A percentile compares a stretch with the other conserved stretches of the same genome.
Evolutionary conservation across 2,113 vertebrate genomes (phyloP).

Genomic region (Pteronura brasiliensis): DNA sequence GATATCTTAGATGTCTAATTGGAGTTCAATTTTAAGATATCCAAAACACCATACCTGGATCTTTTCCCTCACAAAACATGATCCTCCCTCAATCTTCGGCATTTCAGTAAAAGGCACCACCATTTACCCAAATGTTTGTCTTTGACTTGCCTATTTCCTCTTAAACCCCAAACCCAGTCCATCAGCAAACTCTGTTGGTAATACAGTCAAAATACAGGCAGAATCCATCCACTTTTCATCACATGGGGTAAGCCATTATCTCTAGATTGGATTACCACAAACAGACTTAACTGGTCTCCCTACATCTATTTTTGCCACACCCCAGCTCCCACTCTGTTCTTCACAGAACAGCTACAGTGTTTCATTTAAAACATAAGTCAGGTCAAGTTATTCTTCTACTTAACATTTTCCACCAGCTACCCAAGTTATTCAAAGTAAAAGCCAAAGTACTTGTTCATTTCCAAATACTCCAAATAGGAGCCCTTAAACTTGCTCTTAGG

Average conservation of each 20-base stretch:
- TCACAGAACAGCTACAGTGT: background rate
- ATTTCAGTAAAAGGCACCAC: background rate
- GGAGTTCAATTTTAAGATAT: background rate
- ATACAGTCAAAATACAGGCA: background rate
- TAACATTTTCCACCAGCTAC: background rate
- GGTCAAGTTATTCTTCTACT: background rate
- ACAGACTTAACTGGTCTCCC: background rate
- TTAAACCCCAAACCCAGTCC: background rate
- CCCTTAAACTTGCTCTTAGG: background rate
- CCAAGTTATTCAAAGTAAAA: background rate
- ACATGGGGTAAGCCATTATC: background rate
- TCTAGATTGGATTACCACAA: background rate
- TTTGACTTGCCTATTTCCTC: background rate
- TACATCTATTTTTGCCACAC: background rate
- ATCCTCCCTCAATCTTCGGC: background rate
- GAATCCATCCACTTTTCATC: background rate
- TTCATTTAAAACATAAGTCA: background rate
- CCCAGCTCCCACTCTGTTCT: background rate
- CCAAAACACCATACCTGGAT: background rate
- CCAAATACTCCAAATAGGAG: background rate
- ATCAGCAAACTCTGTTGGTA: background rate
- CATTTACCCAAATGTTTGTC: background rate
- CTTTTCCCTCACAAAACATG: background rate
- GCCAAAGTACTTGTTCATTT: background rate
- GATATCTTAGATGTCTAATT: background rate